Base-by-base conservation (phyloP, 2,113 vertebrate genomes). In the Chlorodrepanis virens region DNA sequence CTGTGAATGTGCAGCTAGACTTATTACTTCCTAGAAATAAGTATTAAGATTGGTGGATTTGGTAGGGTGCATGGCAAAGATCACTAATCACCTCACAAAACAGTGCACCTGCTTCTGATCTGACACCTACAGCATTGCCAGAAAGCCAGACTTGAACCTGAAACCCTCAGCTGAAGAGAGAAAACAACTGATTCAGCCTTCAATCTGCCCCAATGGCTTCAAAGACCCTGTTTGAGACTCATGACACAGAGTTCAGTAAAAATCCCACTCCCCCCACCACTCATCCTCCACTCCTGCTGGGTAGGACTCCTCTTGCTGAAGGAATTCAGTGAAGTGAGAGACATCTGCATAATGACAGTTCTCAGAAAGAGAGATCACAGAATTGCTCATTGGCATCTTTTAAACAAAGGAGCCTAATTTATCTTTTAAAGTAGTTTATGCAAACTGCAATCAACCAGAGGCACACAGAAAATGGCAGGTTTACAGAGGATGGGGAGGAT, bases 401-500 rank as follows among this genome's bases (percentile, higher is more conserved):
- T 50, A 71, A 91, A 63, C 21, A 91, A 76, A 68, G 71, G 23
- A 60, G 20, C 35, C 27, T 61, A 31, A 63, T 25, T 2, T 74
- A 4, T 56, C 5, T 23, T 84, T 84, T 53, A 1, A 39, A 52
- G 4, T 60, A 61, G 23, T 39, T 60, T 42, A 27, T 50, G 42
- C 11, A 76, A 76, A 25, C 4, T 16, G 9, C 4, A 2, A 28
- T 75, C 33, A 68, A 3, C 7, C 37, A 53, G 65, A 75, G 52
- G 25, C 37, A 22, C 8, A 10, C 0, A 8, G 39, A 31, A 69
- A 25, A 0, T 40, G 14, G 16, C 0, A 0, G n/a, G 28, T 57
- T 85, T 63, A 25, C 1, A 4, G 16, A 9, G 65, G 19, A 4
- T 18, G 3, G 6, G 57, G 23, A 5, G 17, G 3, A 37, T 37